These are phyloP conservation scores for Megalopta genalis DNA, from an alignment of 1,140 invertebrate species.

Conservation along the genomic window DNA sequence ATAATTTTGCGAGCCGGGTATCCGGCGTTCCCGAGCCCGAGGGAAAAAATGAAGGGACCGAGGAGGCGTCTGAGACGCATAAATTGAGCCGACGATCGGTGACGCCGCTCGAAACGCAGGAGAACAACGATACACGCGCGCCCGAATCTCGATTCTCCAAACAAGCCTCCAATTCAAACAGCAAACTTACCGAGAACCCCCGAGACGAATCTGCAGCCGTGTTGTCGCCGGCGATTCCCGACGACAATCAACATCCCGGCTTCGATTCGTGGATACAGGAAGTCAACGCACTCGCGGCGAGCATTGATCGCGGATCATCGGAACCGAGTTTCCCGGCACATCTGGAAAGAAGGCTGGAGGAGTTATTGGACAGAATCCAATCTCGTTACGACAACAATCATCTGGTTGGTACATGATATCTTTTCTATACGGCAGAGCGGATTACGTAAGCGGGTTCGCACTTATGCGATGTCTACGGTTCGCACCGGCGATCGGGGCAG, in stretches of 20 bases:
- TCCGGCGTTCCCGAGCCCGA: background rate
- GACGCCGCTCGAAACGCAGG: too few species aligned
- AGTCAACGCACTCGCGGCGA: background rate
- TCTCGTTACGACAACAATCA: background rate
- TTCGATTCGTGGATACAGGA: background rate
- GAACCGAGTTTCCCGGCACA: too few species aligned
- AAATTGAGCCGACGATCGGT: constrained; percentile 24
- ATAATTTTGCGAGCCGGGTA: background rate
- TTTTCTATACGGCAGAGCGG: background rate
- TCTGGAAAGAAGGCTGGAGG: background rate
- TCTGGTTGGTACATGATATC: background rate
- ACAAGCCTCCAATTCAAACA: constrained; percentile 11
- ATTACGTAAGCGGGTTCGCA: background rate
- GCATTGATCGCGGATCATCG: background rate
- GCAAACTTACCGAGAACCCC: constrained; percentile 19
- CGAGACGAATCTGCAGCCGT: background rate
- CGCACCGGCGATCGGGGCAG: too few species aligned
- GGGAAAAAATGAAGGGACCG: background rate
- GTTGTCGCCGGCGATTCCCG: background rate
- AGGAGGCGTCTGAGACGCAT: background rate
- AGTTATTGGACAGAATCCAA: background rate
- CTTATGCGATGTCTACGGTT: too few species aligned
- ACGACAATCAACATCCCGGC: constrained; percentile 3
- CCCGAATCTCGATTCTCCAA: constrained; percentile 1
- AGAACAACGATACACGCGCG: background rate